Conservation (phyloP, 64 coral and sea anemone genomes). For the Trachythela sp. region DNA sequence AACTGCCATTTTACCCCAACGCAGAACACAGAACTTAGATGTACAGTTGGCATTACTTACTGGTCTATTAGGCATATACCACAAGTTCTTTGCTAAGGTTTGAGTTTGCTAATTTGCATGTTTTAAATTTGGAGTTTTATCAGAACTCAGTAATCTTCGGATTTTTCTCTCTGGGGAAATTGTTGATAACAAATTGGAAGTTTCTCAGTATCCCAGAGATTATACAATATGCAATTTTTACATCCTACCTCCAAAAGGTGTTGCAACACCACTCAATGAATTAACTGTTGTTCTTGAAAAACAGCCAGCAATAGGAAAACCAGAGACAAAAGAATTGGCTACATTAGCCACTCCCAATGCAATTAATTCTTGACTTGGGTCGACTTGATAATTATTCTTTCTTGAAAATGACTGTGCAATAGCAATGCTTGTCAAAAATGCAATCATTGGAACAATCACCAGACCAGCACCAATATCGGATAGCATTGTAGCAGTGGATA, state of each 20-base stretch:
- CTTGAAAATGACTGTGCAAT: constrained; percentile 92
- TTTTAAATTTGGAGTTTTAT: too few species aligned
- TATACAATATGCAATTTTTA: too few species aligned
- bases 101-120: too few species aligned
- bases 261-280: constrained; percentile 74
- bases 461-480: constrained; percentile 69
- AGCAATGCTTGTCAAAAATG: constrained; percentile 86
- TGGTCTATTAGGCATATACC: too few species aligned
- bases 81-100: too few species aligned
- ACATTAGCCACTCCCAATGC: constrained; percentile 77
- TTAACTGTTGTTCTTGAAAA: constrained; percentile 93
- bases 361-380: constrained; percentile 88
- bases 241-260: constrained; percentile 79
- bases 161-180: too few species aligned
- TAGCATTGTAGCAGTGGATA: constrained; percentile 51
- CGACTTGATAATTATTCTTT: constrained; percentile 75
- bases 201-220: too few species aligned
- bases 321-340: constrained; percentile 78
- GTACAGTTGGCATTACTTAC: too few species aligned
- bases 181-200: too few species aligned
- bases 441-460: constrained; percentile 77
- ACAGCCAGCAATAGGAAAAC: constrained; percentile 84
- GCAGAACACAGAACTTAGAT: too few species aligned
- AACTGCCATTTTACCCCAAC: too few species aligned
- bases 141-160: too few species aligned